Evolutionary conservation across 53 echinoderm and acorn worm species (phyloP), one percentile per base, ranked within the genome.

Genomic region (Stichopus horrens): DNA sequence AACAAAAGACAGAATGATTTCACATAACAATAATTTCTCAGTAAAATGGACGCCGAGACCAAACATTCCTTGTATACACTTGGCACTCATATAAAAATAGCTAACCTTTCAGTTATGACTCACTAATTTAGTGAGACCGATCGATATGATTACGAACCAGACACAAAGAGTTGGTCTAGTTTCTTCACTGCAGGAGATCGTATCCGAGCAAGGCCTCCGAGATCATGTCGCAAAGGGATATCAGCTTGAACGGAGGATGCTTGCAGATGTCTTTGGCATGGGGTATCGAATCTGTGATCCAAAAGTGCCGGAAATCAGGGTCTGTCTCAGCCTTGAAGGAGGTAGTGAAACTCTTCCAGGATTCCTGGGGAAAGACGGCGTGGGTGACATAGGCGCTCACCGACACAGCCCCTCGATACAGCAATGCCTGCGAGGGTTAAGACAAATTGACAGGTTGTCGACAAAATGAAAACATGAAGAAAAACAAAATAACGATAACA

Each of bases 321-420:
- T 91, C 86, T 23, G 74, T 76, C 7, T 88, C 86, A 16, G 0
- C n/a, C 66, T 53, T 21, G 19, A 9, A 58, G 5, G 73, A 74
- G 5, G 86, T 89, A 20, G 91, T 90, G 87, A 98, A 98, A 2
- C 82, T 55, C 88, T 88, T 94, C 99, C 98, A 98, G 4, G 99
- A 98, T 23, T 96, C 86, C 57, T 92, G 54, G 3, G 99, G 99
- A 88, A 98, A 98, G 8, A 98, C 99, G 19, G 99, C 94, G 54
- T 98, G 99, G 10, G 99, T 98, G 57, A 96, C 94, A 54, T 90
- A 98, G 9, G 99, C 99, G 76, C 94, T 96, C 54, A 98, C 95
- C 6, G 99, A 94, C 20, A 79, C 74, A 4, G 99, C 99, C 20
- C 94, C 93, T 16, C 83, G 73, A 57, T 90, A 84, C 57, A 90